Base-by-base conservation (phyloP, 64 coral and sea anemone species). In the Stylophora pistillata region DNA sequence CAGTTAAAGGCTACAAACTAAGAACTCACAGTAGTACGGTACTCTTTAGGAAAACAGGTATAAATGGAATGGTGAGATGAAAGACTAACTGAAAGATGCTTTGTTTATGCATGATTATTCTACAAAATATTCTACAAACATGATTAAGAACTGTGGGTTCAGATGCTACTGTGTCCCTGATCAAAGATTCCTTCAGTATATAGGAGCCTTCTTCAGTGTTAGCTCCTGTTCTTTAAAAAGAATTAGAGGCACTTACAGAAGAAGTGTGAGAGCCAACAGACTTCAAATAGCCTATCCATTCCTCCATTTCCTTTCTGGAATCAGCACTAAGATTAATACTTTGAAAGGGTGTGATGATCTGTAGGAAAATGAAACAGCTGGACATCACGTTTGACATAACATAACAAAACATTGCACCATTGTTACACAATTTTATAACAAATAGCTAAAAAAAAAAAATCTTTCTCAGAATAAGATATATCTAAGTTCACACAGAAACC, bases 231-330 rank as follows among this genome's bases (percentile, higher is more conserved):
- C 20, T 23, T 23, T 25, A 25, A 23, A 7, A 21, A 23, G n/a
- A 68, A 0, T 64, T 17, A 64, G 23, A 20, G n/a, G n/a, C 47
- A 93, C 97, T 87, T 87, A 99, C 97, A 17, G 90, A 92, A 25
- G 90, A 88, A 41, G 87, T 86, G 20, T 72, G 74, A 28, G 72
- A 78, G 72, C 88, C 85, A 58, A 91, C 75, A 74, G 91, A 91
- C 59, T 92, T 95, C 34, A 99, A 76, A 78, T 86, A 85, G 77
- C 90, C 79, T 69, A 99, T 95, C 97, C 97, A 99, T 28, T 99
- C 97, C 71, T 99, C 97, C 97, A 99, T 99, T 93, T 99, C 97
- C 61, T 92, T 92, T 55, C 97, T 55, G 27, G 87, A 88, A 63
- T 99, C 97, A 55, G 90, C 97, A 90, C 93, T 95, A 2, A 99